Conservation (phyloP, 2,888 invertebrate genomes). For the Noctua comes region DNA sequence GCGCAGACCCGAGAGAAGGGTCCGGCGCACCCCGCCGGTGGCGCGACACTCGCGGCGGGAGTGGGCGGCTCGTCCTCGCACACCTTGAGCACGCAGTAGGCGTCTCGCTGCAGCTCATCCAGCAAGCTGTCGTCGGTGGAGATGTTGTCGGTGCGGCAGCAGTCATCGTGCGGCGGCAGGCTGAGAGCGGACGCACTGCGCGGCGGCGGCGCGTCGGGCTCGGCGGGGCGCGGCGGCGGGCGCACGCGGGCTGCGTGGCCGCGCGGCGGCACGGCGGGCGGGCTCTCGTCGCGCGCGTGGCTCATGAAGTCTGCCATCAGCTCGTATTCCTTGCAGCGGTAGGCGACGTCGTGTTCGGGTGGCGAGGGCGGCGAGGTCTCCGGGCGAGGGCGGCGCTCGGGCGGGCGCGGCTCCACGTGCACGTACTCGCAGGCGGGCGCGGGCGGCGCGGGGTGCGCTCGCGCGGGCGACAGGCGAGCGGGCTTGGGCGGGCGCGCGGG, state of each 20-base stretch:
- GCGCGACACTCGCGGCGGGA: slow-evolving; percentile 50
- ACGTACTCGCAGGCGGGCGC: slow-evolving; percentile 83
- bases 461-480: slow-evolving; percentile 80
- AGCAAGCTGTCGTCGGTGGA: slow-evolving; percentile 86
- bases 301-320: slow-evolving; percentile 84
- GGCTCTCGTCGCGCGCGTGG: slow-evolving; percentile 70
- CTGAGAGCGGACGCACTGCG: slow-evolving; percentile 91
- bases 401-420: slow-evolving; percentile 86
- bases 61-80: slow-evolving; percentile 81
- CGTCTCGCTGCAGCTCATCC: slow-evolving; percentile 84
- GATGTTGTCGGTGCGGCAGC: slow-evolving; percentile 78
- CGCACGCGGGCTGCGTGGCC: slow-evolving; percentile 72
- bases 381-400: slow-evolving; percentile 78
- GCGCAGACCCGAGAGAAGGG: slow-evolving; percentile 84
- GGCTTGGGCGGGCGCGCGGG: slow-evolving; percentile 86
- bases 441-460: slow-evolving; percentile 72
- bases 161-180: slow-evolving; percentile 80
- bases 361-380: slow-evolving; percentile 66
- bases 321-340: slow-evolving; percentile 82
- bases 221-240: slow-evolving; percentile 70
- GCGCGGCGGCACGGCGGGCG: slow-evolving; percentile 79
- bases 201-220: slow-evolving; percentile 90
- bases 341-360: slow-evolving; percentile 65
- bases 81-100: slow-evolving; percentile 84
- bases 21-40: slow-evolving; percentile 70